These are phyloP conservation scores for Microtus pennsylvanicus DNA, from an alignment of 2,113 vertebrate genomes.

Conservation along the genomic window DNA sequence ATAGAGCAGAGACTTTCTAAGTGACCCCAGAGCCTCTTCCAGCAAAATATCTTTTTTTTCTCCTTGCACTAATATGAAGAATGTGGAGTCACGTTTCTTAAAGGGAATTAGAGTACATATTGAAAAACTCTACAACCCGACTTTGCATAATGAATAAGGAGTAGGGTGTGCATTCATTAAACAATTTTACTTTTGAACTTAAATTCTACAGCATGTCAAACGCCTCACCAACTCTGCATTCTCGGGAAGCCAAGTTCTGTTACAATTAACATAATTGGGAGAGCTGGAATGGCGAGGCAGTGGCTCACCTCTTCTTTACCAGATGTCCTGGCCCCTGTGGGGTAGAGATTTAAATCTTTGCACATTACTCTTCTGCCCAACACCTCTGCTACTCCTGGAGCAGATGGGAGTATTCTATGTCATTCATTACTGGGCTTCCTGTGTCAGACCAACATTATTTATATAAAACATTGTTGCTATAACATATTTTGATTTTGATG, in stretches of 20 bases:
- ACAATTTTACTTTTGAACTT: slow-evolving; percentile 85
- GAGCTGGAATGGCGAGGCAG: slow-evolving; percentile 55
- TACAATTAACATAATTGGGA: slow-evolving; percentile 72
- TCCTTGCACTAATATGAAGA: slow-evolving; percentile 81
- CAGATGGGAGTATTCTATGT: slow-evolving; percentile 18
- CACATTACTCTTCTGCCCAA: not conserved
- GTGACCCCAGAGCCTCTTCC: slow-evolving; percentile 80
- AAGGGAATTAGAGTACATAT: slow-evolving; percentile 83
- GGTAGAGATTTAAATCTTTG: slow-evolving; percentile 47
- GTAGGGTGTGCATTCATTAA: slow-evolving; percentile 85
- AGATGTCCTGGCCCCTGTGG: slow-evolving; percentile 52
- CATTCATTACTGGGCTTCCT: slow-evolving; percentile 31
- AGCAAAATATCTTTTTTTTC: slow-evolving; percentile 72
- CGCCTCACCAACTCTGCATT: slow-evolving; percentile 73
- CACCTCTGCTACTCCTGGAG: slow-evolving; percentile 42
- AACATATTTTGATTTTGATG: slow-evolving; percentile 50
- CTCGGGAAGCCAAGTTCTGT: slow-evolving; percentile 65
- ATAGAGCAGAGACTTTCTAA: slow-evolving; percentile 84
- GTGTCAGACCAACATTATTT: not conserved
- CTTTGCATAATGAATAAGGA: slow-evolving; percentile 84
- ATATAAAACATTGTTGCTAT: slow-evolving; percentile 7
- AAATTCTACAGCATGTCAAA: slow-evolving; percentile 80
- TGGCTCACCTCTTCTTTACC: slow-evolving; percentile 57
- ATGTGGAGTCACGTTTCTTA: slow-evolving; percentile 84
- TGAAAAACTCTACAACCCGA: slow-evolving; percentile 80